Evolutionary conservation across 2,797 vertebrate species (phyloP), one percentile per base, ranked within the genome.

Genomic region (Antennarius maculatus): DNA sequence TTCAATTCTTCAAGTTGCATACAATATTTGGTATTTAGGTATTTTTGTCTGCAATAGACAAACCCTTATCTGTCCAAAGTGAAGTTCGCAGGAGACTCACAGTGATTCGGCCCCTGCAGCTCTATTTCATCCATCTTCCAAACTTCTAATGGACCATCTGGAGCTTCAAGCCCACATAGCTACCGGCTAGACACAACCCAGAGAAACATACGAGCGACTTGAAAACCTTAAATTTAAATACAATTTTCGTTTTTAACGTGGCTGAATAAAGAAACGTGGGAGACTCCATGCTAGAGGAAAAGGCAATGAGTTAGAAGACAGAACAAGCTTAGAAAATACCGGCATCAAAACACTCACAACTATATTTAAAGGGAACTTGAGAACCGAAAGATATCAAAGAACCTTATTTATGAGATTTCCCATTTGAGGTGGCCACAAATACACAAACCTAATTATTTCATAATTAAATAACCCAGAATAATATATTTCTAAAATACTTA

Each of bases 91-190:
- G 39, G 56, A 59, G 41, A 48, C 57, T 42, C 56, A 59, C 46
- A 65, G 66, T 18, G 50, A 77, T 58, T 14, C 18, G 48, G 61
- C 66, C 70, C 59, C 48, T 41, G 59, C 43, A 15, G 71, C 60
- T 79, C 31, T 46, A 47, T 54, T 81, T 83, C 59, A 81, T 75
- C 66, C 46, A n/a, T 2, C 56, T 74, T 54, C 68, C 51, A 71
- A 73, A 73, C 57, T 34, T 63, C 60, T 71, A 76, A 80, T 62
- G 31, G 66, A 53, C 74, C 68, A 76, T 78, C 76, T 49, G 1
- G 55, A 67, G 61, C 61, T 70, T 66, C 72, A 62, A 51, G 61
- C 12, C 41, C 17, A 17, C 65, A 46, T 14, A 50, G 16, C 41
- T 69, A 74, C 55, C 61, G 65, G 57, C 60, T 60, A 55, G 18